phyloP scores from a whole-genome alignment of 2,888 invertebrate genomes.

The Antitype chi region DNA sequence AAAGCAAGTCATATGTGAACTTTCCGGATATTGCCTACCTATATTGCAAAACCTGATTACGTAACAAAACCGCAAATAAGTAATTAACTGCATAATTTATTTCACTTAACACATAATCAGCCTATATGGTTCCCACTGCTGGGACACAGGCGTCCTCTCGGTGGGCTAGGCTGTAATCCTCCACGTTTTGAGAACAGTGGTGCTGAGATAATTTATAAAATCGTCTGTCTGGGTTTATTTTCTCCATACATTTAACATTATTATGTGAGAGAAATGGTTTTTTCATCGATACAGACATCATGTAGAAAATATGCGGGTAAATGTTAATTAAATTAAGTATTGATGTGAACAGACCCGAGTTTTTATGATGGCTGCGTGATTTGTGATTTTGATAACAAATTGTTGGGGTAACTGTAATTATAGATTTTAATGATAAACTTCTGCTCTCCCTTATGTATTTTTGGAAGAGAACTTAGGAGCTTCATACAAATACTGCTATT shows the following conservation, averaged over 20 bases:
- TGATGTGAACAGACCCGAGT: constrained; percentile 54
- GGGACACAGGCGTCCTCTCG: no score
- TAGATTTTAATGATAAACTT: constrained; percentile 60
- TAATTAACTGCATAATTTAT: background rate
- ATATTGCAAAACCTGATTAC: background rate
- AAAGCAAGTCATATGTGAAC: background rate
- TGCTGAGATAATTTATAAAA: no score
- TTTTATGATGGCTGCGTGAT: constrained; percentile 71
- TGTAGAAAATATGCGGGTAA: constrained; percentile 66
- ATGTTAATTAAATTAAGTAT: constrained; percentile 71
- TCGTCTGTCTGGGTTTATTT: background rate
- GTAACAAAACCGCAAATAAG: background rate
- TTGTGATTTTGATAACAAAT: constrained; percentile 76
- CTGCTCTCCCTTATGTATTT: constrained; percentile 21
- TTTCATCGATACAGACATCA: constrained; percentile 60
- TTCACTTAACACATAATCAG: no score
- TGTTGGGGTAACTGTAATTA: constrained; percentile 60
- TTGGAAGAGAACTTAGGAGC: background rate
- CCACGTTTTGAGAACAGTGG: no score
- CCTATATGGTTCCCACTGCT: no score
- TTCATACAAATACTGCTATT: background rate
- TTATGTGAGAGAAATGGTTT: constrained; percentile 55
- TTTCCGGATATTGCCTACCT: background rate
- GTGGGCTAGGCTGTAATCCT: no score
- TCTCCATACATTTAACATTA: background rate